Percentiles rank a stretch among this genome's conserved stretches.
Conservation (phyloP, 2,797 vertebrate species). For the Pempheris klunzingeri region DNA sequence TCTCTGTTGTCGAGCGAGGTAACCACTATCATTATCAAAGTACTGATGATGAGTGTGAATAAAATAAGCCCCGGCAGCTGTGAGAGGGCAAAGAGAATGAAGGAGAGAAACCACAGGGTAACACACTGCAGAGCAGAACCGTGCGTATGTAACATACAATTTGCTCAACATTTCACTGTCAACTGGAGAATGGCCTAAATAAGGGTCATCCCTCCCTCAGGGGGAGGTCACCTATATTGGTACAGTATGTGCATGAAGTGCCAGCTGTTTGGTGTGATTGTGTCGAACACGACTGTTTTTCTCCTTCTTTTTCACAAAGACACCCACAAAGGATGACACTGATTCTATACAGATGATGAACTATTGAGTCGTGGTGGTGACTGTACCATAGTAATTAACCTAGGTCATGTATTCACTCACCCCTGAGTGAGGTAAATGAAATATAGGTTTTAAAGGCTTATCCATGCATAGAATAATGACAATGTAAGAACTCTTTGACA, state of each 20-base stretch:
- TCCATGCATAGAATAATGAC: too few relatives aligned
- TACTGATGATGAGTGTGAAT: too few relatives aligned
- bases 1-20: neutral
- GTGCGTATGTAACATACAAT: slow-evolving; percentile 16
- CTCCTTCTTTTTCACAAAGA: neutral
- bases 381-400: neutral
- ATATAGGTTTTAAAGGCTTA: too few relatives aligned
- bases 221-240: slow-evolving; percentile 49
- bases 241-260: neutral
- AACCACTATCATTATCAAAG: too few relatives aligned
- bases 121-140: neutral
- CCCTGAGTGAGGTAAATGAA: too few relatives aligned
- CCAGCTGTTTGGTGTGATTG: slow-evolving; percentile 4
- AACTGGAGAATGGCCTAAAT: slow-evolving; percentile 52
- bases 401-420: too few relatives aligned
- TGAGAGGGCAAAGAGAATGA: neutral
- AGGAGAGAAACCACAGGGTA: neutral
- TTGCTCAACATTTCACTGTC: slow-evolving; percentile 59
- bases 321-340: neutral
- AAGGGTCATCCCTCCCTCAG: slow-evolving; percentile 45
- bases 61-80: slow-evolving; percentile 22
- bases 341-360: neutral
- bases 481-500: too few relatives aligned
- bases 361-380: neutral
- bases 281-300: slow-evolving; percentile 4